Evolutionary conservation across 2,888 invertebrate genomes (phyloP).

Genomic region (Paralinhomoeus sp.): DNA sequence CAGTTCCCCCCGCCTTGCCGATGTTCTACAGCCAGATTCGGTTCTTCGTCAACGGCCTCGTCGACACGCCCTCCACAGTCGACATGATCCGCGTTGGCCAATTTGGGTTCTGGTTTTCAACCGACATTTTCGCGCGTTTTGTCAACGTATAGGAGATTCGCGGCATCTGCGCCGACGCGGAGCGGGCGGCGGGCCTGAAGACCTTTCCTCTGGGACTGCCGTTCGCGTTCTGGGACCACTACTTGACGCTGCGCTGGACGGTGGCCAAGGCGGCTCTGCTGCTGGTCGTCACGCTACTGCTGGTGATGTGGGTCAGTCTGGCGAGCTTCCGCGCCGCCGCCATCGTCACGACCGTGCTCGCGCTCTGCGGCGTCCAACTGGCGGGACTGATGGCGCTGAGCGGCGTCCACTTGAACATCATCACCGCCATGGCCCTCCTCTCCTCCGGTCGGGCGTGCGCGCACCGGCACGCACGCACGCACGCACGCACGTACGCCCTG

Average conservation of each 20-base stretch:
- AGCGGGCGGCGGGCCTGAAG: slow-evolving; percentile 54
- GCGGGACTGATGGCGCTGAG: slow-evolving; percentile 63
- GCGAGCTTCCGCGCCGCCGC: slow-evolving; percentile 58
- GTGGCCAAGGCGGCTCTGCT: slow-evolving; percentile 9
- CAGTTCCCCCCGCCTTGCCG: slow-evolving; percentile 17
- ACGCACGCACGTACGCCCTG: no score
- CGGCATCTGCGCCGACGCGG: slow-evolving; percentile 60
- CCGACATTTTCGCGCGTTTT: no score
- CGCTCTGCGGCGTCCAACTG: slow-evolving; percentile 44
- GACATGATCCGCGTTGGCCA: slow-evolving; percentile 16
- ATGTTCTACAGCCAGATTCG: slow-evolving; percentile 46
- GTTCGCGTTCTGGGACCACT: slow-evolving; percentile 86
- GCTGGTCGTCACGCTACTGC: slow-evolving; percentile 41
- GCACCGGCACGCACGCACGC: no score
- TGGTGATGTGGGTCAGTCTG: slow-evolving; percentile 52
- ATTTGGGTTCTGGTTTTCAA: no score
- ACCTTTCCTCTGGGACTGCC: slow-evolving; percentile 87
- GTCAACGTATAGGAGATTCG: slow-evolving; percentile 34
- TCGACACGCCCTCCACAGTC: slow-evolving; percentile 20
- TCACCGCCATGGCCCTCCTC: slow-evolving; percentile 65
- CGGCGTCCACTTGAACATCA: slow-evolving; percentile 63
- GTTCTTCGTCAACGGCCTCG: slow-evolving; percentile 42
- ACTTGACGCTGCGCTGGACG: slow-evolving; percentile 53
- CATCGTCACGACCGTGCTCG: slow-evolving; percentile 26
- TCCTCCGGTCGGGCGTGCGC: no score